Evolutionary conservation across 2,888 invertebrate genomes (phyloP).

Genomic region (Abrostola tripartita): DNA sequence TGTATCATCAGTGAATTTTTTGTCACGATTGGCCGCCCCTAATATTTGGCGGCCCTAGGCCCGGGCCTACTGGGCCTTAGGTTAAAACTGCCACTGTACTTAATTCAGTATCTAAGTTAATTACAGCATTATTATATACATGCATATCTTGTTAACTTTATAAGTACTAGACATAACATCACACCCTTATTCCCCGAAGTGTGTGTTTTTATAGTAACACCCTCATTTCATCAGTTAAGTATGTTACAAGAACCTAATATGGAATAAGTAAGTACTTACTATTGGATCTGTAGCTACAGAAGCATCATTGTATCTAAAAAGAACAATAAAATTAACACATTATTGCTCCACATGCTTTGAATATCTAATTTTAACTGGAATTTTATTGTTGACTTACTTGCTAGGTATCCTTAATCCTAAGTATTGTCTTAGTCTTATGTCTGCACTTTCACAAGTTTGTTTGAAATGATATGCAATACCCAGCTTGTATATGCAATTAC

Average conservation of each 20-base stretch:
- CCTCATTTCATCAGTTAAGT: background rate
- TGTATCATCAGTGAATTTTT: too few species aligned
- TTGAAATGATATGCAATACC: constrained; percentile 90
- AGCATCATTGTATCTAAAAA: constrained; percentile 84
- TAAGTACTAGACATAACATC: too few species aligned
- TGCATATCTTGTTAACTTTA: too few species aligned
- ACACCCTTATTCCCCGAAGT: too few species aligned
- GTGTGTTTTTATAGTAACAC: background rate
- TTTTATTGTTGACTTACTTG: constrained; percentile 65
- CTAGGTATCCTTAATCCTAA: constrained; percentile 80
- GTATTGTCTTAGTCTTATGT: constrained; percentile 88
- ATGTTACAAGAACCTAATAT: background rate
- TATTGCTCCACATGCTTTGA: background rate
- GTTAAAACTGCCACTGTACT: too few species aligned
- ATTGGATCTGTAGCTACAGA: constrained; percentile 88
- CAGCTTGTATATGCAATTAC: constrained; percentile 89
- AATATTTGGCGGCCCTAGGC: too few species aligned
- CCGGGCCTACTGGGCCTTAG: too few species aligned
- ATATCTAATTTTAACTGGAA: background rate
- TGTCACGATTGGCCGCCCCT: too few species aligned
- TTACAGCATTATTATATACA: too few species aligned
- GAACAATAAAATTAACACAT: background rate
- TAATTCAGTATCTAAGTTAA: too few species aligned
- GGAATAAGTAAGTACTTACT: constrained; percentile 61
- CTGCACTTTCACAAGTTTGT: constrained; percentile 89